Conservation (phyloP, 2,113 vertebrate species). For the Chaenogobius annularis region DNA sequence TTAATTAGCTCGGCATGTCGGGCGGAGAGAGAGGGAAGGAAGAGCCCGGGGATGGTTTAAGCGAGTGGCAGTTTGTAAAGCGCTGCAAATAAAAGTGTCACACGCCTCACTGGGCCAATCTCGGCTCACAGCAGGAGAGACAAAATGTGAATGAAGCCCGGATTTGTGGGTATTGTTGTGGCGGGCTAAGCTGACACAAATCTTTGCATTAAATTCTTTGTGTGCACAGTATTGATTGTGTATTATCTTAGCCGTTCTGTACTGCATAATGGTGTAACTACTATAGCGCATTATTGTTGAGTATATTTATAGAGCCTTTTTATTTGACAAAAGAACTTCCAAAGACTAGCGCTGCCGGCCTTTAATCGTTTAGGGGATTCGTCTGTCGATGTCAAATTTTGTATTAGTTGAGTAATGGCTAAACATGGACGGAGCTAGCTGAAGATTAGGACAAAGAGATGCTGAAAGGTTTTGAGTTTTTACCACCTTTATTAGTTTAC, state of each 20-base stretch:
- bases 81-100: slow-evolving; percentile 4
- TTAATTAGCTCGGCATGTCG: neutral
- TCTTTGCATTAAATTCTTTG: neutral
- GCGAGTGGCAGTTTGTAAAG: slow-evolving; percentile 3
- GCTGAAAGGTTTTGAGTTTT: no score
- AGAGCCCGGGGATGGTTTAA: neutral
- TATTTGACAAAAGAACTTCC: no score
- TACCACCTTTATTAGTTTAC: no score
- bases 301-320: no score
- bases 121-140: slow-evolving; percentile 7
- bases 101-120: slow-evolving; percentile 5
- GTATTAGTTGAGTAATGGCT: no score
- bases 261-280: no score
- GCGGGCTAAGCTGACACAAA: slow-evolving; percentile 5
- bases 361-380: no score
- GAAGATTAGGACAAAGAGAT: no score
- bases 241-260: neutral
- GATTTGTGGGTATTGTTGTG: neutral
- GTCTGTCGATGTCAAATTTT: no score
- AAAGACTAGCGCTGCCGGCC: no score
- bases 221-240: neutral
- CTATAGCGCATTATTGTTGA: no score
- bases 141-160: neutral
- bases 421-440: no score
- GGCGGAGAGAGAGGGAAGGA: neutral